phyloP scores from a whole-genome alignment of 2,888 invertebrate species.

The Drosophila neoperkinsi region DNA sequence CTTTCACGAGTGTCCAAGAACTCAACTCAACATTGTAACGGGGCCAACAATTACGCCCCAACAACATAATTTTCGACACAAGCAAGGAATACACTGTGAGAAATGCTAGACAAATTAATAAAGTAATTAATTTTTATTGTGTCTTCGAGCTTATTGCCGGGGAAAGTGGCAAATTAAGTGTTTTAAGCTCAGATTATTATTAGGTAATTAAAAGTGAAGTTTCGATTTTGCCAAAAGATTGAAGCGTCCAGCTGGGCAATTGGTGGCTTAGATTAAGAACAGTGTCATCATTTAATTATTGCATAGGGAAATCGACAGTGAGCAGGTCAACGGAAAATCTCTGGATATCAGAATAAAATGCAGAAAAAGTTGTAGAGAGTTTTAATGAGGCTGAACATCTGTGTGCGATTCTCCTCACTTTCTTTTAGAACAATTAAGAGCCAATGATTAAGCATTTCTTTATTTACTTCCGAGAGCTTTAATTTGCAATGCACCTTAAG shows the following conservation, averaged over 20 bases:
- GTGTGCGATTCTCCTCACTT: constrained; percentile 2
- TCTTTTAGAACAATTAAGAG: neutral
- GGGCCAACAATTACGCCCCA: constrained; percentile 78
- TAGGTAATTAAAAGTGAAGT: constrained; percentile 41
- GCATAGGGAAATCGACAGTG: constrained; percentile 26
- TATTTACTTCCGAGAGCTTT: neutral
- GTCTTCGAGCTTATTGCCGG: constrained; percentile 13
- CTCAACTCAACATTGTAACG: constrained; percentile 47
- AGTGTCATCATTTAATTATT: constrained; percentile 16
- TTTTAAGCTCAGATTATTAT: constrained; percentile 47
- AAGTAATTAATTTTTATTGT: constrained; percentile 57
- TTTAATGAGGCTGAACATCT: neutral
- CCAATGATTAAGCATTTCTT: neutral
- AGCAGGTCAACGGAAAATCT: neutral
- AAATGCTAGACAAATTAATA: constrained; percentile 60
- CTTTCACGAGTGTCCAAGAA: constrained; percentile 68
- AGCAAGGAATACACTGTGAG: constrained; percentile 52
- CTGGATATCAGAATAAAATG: neutral
- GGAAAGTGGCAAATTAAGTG: constrained; percentile 65
- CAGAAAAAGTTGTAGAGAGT: neutral
- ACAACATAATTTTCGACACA: constrained; percentile 60
- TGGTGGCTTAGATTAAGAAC: neutral
- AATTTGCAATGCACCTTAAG: neutral
- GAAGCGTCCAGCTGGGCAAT: neutral
- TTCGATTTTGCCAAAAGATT: constrained; percentile 19